phyloP scores from a whole-genome alignment of 2,113 vertebrate genomes.

The Tyto alba region DNA sequence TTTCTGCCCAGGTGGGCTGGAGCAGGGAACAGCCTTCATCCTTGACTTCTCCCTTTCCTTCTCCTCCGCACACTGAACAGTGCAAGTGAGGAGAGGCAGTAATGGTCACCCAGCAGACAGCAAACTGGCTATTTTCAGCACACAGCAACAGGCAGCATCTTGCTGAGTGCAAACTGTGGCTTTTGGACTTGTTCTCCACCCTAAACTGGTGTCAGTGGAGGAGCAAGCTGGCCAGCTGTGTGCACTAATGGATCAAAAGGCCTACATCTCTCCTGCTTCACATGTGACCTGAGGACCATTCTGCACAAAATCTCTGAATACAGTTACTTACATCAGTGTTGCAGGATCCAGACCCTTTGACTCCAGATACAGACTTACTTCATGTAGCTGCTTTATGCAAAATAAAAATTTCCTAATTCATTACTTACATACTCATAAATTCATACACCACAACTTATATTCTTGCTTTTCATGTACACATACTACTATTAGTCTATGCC shows the following conservation, averaged over 20 bases:
- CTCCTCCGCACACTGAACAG: accelerated
- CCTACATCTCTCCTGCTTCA: neutral
- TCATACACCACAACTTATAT: neutral
- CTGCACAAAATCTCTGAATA: neutral
- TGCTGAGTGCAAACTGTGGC: accelerated
- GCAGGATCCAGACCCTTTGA: neutral
- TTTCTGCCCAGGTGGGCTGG: neutral
- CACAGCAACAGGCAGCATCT: neutral
- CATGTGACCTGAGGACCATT: accelerated
- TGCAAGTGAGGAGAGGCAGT: neutral
- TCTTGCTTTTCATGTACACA: neutral
- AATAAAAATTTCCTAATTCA: neutral
- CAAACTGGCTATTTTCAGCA: neutral
- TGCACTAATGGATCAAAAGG: neutral
- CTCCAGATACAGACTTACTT: neutral
- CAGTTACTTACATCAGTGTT: neutral
- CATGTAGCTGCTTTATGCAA: neutral
- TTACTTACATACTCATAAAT: neutral
- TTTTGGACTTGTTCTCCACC: neutral
- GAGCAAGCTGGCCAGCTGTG: neutral
- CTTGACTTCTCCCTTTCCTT: neutral
- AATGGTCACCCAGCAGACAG: accelerated
- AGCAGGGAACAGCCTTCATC: neutral
- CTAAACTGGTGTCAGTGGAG: neutral
- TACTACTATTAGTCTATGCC: neutral